Percentiles rank a stretch among this genome's conserved stretches.
Conservation (phyloP, 2,113 vertebrate genomes). For the Dromiciops gliroides region DNA sequence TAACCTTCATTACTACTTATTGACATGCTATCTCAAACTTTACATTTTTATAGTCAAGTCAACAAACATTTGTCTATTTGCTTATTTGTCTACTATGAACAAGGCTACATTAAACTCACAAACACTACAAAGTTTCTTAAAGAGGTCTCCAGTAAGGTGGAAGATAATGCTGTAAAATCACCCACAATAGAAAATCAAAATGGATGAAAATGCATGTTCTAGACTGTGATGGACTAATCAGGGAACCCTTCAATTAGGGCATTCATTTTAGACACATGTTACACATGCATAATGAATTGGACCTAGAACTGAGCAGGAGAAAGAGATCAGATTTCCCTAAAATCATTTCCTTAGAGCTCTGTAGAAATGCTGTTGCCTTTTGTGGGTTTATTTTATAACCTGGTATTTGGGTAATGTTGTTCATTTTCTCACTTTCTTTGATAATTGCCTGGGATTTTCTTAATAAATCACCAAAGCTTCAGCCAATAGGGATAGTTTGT, state of each 20-base stretch:
- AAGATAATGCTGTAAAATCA: neutral
- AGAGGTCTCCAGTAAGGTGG: neutral
- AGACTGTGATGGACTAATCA: neutral
- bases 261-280: neutral
- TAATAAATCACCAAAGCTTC: neutral
- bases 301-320: neutral
- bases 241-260: neutral
- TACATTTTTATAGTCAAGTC: neutral
- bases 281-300: too few species aligned
- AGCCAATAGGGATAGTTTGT: neutral
- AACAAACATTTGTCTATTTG: neutral
- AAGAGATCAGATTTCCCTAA: neutral
- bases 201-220: neutral
- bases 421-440: neutral
- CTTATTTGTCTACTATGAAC: neutral
- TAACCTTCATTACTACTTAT: neutral
- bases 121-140: neutral
- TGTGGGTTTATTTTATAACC: too few species aligned
- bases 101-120: neutral
- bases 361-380: neutral
- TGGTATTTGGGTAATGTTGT: neutral
- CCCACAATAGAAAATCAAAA: neutral
- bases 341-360: neutral
- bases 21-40: neutral
- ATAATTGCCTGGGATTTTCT: neutral